Percentiles rank a stretch among this genome's conserved stretches.
These are phyloP conservation scores for Pectinophora gossypiella DNA, from an alignment of 1,140 invertebrate genomes.

Conservation along the genomic window DNA sequence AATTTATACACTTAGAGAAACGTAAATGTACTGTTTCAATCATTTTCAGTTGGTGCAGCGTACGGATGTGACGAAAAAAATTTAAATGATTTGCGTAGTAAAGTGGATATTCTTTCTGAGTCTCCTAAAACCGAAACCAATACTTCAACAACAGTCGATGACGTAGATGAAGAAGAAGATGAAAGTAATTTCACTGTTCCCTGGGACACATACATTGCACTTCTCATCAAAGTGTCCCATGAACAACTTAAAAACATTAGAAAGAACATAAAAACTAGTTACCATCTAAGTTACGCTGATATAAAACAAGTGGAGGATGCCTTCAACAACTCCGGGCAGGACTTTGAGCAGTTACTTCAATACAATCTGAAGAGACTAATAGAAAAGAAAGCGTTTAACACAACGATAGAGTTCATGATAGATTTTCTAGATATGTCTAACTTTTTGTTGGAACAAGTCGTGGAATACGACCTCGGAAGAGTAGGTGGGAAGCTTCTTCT, in stretches of 20 bases:
- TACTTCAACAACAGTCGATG: background rate
- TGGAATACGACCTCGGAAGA: conserved; percentile 25
- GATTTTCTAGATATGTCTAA: conserved; percentile 38
- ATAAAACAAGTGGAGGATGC: conserved; percentile 17
- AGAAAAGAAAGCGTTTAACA: conserved; percentile 12
- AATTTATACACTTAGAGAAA: no score
- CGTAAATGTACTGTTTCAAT: no score
- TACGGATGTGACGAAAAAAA: background rate
- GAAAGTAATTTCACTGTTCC: conserved; percentile 1
- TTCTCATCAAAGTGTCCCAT: conserved; percentile 20
- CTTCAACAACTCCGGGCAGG: conserved; percentile 19
- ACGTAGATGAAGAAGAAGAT: background rate
- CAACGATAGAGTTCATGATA: conserved; percentile 27
- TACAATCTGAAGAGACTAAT: conserved; percentile 23
- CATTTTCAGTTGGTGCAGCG: no score
- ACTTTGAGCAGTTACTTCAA: conserved; percentile 23
- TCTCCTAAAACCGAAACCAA: background rate
- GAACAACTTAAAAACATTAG: conserved; percentile 21
- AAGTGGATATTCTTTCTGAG: background rate
- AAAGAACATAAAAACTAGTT: conserved; percentile 28
- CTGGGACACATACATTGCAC: conserved; percentile 16
- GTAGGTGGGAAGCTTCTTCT: conserved; percentile 15
- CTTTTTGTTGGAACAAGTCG: conserved; percentile 22
- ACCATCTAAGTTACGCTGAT: conserved; percentile 14
- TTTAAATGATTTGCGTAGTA: background rate